Evolutionary conservation across 2,113 vertebrate genomes (phyloP).

Genomic region (Galeopterus variegatus): DNA sequence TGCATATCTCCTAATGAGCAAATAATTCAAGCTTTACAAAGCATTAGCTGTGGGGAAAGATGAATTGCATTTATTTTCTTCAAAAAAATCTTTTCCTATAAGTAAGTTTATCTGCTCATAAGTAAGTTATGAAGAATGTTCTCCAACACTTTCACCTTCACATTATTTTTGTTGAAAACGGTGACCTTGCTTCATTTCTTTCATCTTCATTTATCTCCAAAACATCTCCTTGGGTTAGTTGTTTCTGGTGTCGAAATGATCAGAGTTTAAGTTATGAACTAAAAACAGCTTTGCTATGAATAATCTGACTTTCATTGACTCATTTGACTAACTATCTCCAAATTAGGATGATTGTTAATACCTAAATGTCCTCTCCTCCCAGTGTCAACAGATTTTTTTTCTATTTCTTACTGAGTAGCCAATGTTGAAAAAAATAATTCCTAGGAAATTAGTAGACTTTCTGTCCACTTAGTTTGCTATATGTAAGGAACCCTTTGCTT

Average conservation of each 20-base stretch:
- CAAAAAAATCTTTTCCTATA: conserved; percentile 8
- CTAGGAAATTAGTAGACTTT: conserved; percentile 38
- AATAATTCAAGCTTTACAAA: background rate
- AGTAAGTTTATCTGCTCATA: background rate
- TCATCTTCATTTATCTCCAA: background rate
- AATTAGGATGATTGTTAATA: background rate
- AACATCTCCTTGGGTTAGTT: background rate
- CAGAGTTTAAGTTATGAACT: background rate
- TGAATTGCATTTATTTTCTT: conserved; percentile 42
- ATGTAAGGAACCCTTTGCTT: conserved; percentile 25
- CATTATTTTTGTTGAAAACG: background rate
- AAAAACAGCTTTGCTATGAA: conserved; percentile 39
- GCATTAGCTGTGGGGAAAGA: background rate
- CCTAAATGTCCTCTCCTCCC: background rate
- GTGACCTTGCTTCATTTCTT: background rate
- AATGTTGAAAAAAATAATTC: background rate
- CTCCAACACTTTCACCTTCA: background rate
- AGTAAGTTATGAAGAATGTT: background rate
- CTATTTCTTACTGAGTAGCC: conserved; percentile 6
- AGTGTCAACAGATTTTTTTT: background rate
- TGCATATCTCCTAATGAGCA: background rate
- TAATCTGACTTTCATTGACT: conserved; percentile 22
- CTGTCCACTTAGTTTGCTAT: conserved; percentile 33
- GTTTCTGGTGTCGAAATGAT: background rate
- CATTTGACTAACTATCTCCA: background rate